phyloP scores from a whole-genome alignment of 2,113 vertebrate species.

The Aythya baeri region DNA sequence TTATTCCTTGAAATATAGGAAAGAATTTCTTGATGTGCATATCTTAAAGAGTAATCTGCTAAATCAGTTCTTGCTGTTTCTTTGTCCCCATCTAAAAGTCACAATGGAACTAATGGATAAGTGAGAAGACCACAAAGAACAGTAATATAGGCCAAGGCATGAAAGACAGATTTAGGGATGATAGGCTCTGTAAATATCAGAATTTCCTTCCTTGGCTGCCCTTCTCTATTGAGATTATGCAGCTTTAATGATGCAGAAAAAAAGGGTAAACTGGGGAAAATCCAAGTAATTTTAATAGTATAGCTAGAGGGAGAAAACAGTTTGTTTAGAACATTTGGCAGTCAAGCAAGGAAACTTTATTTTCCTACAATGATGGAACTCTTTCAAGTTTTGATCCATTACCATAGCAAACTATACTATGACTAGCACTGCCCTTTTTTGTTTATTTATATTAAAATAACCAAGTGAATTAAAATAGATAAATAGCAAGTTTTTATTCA shows the following conservation, averaged over 20 bases:
- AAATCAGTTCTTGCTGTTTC: background rate
- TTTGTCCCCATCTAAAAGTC: background rate
- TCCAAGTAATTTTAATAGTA: background rate
- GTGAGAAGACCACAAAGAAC: background rate
- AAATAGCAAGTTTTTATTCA: background rate
- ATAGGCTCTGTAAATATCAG: background rate
- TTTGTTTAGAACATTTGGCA: background rate
- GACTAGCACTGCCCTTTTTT: background rate
- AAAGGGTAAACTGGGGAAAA: background rate
- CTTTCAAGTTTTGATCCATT: background rate
- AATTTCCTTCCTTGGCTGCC: background rate
- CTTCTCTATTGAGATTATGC: background rate
- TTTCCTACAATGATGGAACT: background rate
- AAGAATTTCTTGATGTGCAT: background rate
- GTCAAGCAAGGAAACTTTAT: background rate
- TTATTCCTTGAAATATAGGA: background rate
- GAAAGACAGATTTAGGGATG: background rate
- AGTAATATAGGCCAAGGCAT: background rate
- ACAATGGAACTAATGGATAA: background rate
- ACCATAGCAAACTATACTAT: background rate
- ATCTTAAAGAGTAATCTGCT: background rate
- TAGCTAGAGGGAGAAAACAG: background rate
- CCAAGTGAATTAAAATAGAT: background rate
- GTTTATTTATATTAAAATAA: background rate
- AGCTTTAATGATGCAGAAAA: background rate